Base-by-base conservation (phyloP, 1,140 invertebrate species). In the Calycopis cecrops region DNA sequence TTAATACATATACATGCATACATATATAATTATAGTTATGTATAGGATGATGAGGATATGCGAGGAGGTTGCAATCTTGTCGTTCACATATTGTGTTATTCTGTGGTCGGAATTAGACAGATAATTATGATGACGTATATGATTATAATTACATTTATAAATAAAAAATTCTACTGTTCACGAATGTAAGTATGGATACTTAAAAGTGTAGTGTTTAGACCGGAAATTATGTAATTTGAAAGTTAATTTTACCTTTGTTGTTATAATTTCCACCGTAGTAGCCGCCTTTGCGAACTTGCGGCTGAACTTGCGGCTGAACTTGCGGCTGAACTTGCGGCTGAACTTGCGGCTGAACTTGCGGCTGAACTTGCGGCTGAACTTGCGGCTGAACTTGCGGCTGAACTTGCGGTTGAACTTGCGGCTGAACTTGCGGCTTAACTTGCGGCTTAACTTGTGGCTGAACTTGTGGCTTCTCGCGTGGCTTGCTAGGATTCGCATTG, bases 401-500 rank as follows among this genome's bases (percentile, higher is more conserved):
- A n/a, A n/a, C n/a, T n/a, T n/a, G n/a, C n/a, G n/a, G n/a, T n/a
- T n/a, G n/a, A n/a, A n/a, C 61, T 16, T 62, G 57, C 48, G 52
- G n/a, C 1, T 61, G n/a, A n/a, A n/a, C 35, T 66, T 55, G 6
- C 47, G 37, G 10, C 51, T 51, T n/a, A 9, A 80, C 71, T 49
- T 72, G 69, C 0, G 79, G 78, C 14, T 54, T 54, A n/a, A n/a
- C 61, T 16, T 62, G 57, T 50, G 52, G n/a, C 1, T 61, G n/a
- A n/a, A n/a, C 35, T 66, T 55, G 6, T 48, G 37, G 10, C 51
- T 51, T n/a, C 11, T 82, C 71, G 48, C 73, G 69, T 0, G 79
- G 78, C 14, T 54, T 54, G 8, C 42, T 42, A 17, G 67, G 75
- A 11, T 72, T 74, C 4, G 71, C 67, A 14, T 72, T 72, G 9